Evolutionary conservation across 2,888 invertebrate species (phyloP), one percentile per base, ranked within the genome.

Genomic region (Marronus borbonicus): DNA sequence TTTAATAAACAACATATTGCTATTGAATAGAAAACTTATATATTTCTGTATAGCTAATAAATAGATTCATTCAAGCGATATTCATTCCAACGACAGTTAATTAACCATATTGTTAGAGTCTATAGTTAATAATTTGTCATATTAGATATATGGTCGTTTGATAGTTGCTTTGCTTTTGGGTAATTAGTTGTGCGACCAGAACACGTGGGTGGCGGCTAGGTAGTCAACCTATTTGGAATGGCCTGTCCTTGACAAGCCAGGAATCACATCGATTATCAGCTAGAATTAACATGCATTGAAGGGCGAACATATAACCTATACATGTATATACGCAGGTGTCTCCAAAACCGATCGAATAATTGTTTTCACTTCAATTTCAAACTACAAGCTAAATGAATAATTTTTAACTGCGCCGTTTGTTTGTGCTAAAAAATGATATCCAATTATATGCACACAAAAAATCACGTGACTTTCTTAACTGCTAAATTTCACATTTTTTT

Each of bases 81-180:
- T 24, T 62, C 7, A 62, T 28, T 62, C 14, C 28, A 14, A 62
- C n/a, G 4, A 62, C 31, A 28, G 10, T 62, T 62, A 62, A 62
- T 62, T 62, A 31, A 62, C 7, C 2, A 44, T 44, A 12, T 39
- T 58, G 58, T 58, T 58, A 39, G 39, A 72, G 17, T 44, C 60
- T 20, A 58, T n/a, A 17, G 72, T 58, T 20, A 72, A 72, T 39
- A 72, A 58, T 72, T 72, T 72, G 72, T 60, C 72, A 36, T 39
- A 58, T 58, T 58, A 58, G 58, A 60, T 39, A n/a, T 58, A 39
- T 31, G 70, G 70, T 31, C 7, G 58, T 39, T 39, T 39, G 39
- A 39, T 20, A 58, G 72, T 72, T 44, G 72, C 72, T 72, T 72
- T 72, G 70, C 72, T 31, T 72, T 72, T 58, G 39, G 39, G 12